Evolutionary conservation across 2,888 invertebrate genomes (phyloP).

Genomic region (Anthophora plumipes): DNA sequence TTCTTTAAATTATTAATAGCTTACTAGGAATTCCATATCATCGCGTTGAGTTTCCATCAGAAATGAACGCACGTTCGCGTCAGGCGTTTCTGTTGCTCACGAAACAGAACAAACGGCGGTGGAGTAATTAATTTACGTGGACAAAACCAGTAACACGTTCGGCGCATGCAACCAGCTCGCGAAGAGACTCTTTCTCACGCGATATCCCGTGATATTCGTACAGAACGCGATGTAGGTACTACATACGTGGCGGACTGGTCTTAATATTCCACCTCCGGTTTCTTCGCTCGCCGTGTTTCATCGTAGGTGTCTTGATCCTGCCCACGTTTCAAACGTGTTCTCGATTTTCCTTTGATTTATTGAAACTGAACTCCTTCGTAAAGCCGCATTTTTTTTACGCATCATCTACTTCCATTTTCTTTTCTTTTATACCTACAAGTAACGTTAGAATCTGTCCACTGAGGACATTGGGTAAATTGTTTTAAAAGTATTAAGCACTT

Average conservation of each 20-base stretch:
- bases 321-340: constrained; percentile 14
- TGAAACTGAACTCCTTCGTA: constrained; percentile 7
- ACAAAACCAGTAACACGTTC: constrained; percentile 80
- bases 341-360: constrained; percentile 33
- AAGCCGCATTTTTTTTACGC: neutral
- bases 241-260: constrained; percentile 20
- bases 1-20: no score
- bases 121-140: constrained; percentile 80
- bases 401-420: neutral
- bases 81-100: constrained; percentile 35
- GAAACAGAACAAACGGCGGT: constrained; percentile 69
- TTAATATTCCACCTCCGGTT: constrained; percentile 41
- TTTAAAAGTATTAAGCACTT: no score
- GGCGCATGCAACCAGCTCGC: constrained; percentile 74
- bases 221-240: constrained; percentile 20
- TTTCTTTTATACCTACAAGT: no score
- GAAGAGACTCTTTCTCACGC: constrained; percentile 73
- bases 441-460: no score
- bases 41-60: neutral
- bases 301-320: constrained; percentile 32
- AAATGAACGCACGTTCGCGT: constrained; percentile 3
- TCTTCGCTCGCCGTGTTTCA: constrained; percentile 14
- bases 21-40: neutral
- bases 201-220: constrained; percentile 74
- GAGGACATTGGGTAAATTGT: no score